A percentile compares a stretch with the other conserved stretches of the same genome.
phyloP scores from a whole-genome alignment of 2,797 vertebrate genomes.

The Coluber constrictor region DNA sequence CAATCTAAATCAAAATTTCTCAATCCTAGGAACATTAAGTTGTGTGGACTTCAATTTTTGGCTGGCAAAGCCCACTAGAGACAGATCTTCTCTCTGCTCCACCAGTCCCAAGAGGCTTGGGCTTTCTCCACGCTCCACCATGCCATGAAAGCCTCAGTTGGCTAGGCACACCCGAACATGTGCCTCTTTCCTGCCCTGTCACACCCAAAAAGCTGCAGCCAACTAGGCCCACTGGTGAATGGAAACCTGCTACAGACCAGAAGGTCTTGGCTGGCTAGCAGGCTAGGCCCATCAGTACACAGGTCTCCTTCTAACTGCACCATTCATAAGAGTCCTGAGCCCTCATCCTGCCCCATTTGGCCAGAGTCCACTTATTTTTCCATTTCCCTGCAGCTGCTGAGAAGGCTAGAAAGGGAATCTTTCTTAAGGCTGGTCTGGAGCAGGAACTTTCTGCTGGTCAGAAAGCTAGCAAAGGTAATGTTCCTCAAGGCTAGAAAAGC shows the following conservation, averaged over 20 bases:
- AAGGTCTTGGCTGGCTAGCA: background rate
- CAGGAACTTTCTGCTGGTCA: background rate
- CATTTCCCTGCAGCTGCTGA: background rate
- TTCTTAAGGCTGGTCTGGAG: background rate
- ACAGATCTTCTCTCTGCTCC: background rate
- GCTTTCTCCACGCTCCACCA: background rate
- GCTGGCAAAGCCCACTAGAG: background rate
- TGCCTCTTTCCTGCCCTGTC: background rate
- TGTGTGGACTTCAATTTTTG: background rate
- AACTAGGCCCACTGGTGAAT: background rate
- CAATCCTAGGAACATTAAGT: background rate
- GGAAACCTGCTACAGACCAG: background rate
- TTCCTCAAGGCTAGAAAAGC: background rate
- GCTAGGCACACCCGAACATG: background rate
- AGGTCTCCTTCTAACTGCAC: background rate
- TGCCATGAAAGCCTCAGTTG: background rate
- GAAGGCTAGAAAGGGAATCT: background rate
- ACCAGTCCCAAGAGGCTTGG: background rate
- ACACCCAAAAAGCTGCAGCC: background rate
- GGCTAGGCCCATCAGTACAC: background rate
- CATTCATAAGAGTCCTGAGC: background rate
- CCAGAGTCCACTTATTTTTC: background rate
- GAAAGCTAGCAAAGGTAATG: background rate
- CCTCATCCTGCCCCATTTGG: background rate
- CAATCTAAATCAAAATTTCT: background rate